Conservation (phyloP, 2,888 invertebrate species). For the Exephanes ischioxanthus region DNA sequence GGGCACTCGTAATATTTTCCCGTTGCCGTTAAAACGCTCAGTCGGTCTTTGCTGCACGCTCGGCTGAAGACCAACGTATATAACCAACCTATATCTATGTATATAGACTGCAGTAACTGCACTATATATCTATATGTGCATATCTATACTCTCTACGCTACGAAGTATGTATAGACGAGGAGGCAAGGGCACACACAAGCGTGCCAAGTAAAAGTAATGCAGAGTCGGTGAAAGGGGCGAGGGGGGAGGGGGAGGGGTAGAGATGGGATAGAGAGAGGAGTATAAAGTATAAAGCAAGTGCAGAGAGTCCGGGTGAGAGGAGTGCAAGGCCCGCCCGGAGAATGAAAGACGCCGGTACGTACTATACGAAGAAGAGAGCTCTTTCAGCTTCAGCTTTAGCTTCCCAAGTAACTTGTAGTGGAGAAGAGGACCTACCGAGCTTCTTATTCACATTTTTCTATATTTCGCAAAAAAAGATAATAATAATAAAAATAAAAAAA, state of each 20-base stretch:
- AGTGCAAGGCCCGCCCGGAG: conserved; percentile 5
- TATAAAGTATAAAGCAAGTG: conserved; percentile 30
- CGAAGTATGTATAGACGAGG: conserved; percentile 21
- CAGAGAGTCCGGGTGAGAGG: conserved; percentile 8
- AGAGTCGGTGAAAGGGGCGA: conserved; percentile 13
- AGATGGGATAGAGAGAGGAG: conserved; percentile 34
- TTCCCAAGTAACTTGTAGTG: background rate
- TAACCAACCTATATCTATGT: background rate
- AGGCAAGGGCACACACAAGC: conserved; percentile 27
- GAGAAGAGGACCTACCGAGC: background rate
- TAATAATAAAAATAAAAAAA: too few relatives aligned
- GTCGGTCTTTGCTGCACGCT: conserved; percentile 22
- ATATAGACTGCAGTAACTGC: conserved; percentile 1
- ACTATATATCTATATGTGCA: conserved; percentile 1
- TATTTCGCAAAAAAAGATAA: background rate
- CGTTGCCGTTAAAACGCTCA: conserved; percentile 23
- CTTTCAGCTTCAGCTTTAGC: conserved; percentile 27
- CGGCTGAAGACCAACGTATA: background rate
- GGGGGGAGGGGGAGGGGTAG: background rate
- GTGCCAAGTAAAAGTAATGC: conserved; percentile 45
- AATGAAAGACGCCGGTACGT: conserved; percentile 23
- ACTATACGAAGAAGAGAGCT: conserved; percentile 20
- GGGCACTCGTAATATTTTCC: conserved; percentile 36
- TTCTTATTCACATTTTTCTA: conserved; percentile 10
- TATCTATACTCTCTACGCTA: background rate